Evolutionary conservation across 2,797 vertebrate species (phyloP).

Genomic region (Luscinia luscinia): DNA sequence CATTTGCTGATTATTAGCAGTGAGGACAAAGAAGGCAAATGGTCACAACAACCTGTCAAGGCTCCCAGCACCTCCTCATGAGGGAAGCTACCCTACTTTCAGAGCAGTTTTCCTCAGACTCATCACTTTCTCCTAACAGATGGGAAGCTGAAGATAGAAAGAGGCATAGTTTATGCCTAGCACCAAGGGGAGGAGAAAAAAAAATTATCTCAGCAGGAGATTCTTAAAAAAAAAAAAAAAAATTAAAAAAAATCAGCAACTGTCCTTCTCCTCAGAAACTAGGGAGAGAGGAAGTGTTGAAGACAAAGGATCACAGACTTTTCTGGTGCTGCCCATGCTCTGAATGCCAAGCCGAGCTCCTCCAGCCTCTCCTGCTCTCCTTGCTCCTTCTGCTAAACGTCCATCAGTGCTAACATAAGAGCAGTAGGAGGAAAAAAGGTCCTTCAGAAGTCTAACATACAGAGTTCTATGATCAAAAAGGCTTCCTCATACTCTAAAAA

Average conservation of each 20-base stretch:
- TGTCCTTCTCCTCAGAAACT: background rate
- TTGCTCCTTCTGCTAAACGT: background rate
- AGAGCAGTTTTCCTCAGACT: constrained; percentile 56
- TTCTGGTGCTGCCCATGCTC: background rate
- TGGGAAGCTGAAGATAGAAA: constrained; percentile 69
- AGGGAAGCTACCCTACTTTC: constrained; percentile 64
- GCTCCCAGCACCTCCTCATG: background rate
- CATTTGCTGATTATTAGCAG: background rate
- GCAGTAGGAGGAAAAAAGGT: background rate
- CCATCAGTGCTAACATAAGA: background rate
- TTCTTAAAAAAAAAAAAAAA: background rate
- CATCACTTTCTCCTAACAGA: constrained; percentile 68
- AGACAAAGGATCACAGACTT: background rate
- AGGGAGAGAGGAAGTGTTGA: background rate
- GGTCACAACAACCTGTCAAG: background rate
- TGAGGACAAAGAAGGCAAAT: constrained; percentile 19
- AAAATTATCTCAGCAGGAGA: constrained; percentile 12
- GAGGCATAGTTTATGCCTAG: constrained; percentile 33
- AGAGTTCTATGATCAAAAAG: background rate
- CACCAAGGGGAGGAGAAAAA: background rate
- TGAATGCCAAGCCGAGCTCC: background rate
- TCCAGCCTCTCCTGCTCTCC: background rate
- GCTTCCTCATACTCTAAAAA: background rate
- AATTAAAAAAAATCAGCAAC: background rate
- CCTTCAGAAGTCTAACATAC: background rate